phyloP scores from a whole-genome alignment of 1,140 invertebrate species.

The Anastatus disparis region DNA sequence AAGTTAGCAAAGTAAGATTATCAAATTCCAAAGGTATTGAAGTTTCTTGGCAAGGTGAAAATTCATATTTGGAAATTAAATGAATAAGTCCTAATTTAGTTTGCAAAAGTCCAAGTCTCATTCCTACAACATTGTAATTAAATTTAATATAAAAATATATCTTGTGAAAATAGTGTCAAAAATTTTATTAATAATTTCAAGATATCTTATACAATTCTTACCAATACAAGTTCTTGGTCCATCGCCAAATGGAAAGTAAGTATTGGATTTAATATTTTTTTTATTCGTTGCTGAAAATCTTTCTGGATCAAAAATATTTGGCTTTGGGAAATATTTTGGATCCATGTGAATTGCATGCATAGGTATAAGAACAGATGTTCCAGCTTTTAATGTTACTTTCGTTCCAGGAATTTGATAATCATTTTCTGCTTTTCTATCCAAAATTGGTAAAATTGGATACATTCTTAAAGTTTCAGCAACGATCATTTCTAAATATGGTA shows the following conservation, averaged over 20 bases:
- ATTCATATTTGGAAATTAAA: too few relatives aligned
- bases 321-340: slow-evolving; percentile 71
- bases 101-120: too few relatives aligned
- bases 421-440: slow-evolving; percentile 61
- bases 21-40: too few relatives aligned
- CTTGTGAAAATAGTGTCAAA: too few relatives aligned
- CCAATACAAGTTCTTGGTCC: too few relatives aligned
- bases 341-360: slow-evolving; percentile 65
- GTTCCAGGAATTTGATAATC: slow-evolving; percentile 61
- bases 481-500: slow-evolving; percentile 49
- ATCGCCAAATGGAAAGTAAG: slow-evolving; percentile 71
- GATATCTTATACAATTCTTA: too few relatives aligned
- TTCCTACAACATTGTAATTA: too few relatives aligned
- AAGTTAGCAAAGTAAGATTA: too few relatives aligned
- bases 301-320: slow-evolving; percentile 75
- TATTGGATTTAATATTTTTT: slow-evolving; percentile 50
- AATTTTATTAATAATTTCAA: too few relatives aligned
- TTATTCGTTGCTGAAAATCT: slow-evolving; percentile 70
- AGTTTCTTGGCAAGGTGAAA: too few relatives aligned
- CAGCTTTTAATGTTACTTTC: slow-evolving; percentile 61
- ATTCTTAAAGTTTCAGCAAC: slow-evolving; percentile 70
- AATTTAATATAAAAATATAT: too few relatives aligned
- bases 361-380: slow-evolving; percentile 62
- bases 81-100: too few relatives aligned
- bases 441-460: slow-evolving; percentile 70